Percentiles rank a stretch among this genome's conserved stretches.
These are phyloP conservation scores for Chelonoidis abingdonii DNA, from an alignment of 2,113 vertebrate genomes.

Conservation along the genomic window DNA sequence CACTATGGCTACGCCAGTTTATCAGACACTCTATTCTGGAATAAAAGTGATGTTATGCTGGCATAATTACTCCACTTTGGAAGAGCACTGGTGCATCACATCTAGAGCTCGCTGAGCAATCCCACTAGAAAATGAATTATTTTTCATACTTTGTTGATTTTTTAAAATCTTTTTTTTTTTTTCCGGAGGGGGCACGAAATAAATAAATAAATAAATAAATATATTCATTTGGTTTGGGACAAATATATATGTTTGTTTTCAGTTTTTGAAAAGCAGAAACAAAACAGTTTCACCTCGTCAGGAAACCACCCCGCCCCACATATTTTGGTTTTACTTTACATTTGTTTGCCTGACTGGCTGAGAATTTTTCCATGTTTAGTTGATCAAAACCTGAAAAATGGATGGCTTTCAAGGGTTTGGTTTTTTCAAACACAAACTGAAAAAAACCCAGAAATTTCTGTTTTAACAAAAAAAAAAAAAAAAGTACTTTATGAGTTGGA, in stretches of 20 bases:
- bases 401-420: neutral
- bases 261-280: too few species aligned
- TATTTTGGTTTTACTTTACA: too few species aligned
- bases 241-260: too few species aligned
- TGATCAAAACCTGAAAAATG: neutral
- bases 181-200: too few species aligned
- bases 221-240: too few species aligned
- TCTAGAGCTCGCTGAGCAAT: too few species aligned
- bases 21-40: neutral
- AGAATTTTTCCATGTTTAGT: neutral
- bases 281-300: too few species aligned
- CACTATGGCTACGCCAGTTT: neutral
- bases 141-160: neutral
- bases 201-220: too few species aligned
- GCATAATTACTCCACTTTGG: too few species aligned
- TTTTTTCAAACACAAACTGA: neutral
- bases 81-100: too few species aligned
- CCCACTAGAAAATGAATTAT: neutral
- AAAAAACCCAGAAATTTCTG: conserved; percentile 49
- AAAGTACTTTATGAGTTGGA: conserved; percentile 27
- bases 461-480: conserved; percentile 2
- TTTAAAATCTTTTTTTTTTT: neutral
- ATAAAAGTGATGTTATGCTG: neutral
- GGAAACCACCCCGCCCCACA: too few species aligned
- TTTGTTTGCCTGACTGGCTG: too few species aligned